Evolutionary conservation across 2,888 invertebrate species (phyloP), one percentile per base, ranked within the genome.

Genomic region (Temnothorax rugatulus): DNA sequence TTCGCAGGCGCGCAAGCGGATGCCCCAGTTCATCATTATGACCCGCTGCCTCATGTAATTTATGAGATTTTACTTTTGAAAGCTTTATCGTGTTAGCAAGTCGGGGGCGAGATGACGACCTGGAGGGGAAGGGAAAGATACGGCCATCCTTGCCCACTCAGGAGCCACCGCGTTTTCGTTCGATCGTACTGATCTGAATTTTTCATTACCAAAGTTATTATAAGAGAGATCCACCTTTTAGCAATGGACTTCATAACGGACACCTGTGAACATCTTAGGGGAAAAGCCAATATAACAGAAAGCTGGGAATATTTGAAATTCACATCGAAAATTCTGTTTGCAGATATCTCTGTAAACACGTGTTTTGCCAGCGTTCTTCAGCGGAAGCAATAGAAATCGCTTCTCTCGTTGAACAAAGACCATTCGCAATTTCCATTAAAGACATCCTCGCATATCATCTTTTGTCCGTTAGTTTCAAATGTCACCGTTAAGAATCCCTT

Each of bases 31-130:
- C 59, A 34, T 71, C 47, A 47, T 79, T 44, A 57, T 21, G 29
- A 2, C 15, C 15, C 44, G n/a, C 44, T 21, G 69, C 29, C 7
- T 69, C 29, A 8, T 47, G 34, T 79, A 79, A 71, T 79, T 57
- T 47, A 44, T 18, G 47, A 47, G 57, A 79, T 79, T 79, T 8
- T 44, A 47, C 59, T 79, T 79, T 79, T 25, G 47, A 59, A 44
- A 68, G 34, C 44, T n/a, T 66, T 41, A 57, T 54, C 54, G 29
- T 25, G 25, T 18, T 41, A 21, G 47, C 57, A 25, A 54, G 4
- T 68, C 44, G 13, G 11, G 25, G 15, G 41, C 44, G 34, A 52
- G 29, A 77, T 1, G 29, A 59, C n/a, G 59, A 47, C 13, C n/a
- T 15, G 5, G 4, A 4, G 29, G n/a, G 29, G 29, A 29, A 29